Conservation (phyloP, 2,797 vertebrate genomes). For the Typhlichthys eigenmanni region DNA sequence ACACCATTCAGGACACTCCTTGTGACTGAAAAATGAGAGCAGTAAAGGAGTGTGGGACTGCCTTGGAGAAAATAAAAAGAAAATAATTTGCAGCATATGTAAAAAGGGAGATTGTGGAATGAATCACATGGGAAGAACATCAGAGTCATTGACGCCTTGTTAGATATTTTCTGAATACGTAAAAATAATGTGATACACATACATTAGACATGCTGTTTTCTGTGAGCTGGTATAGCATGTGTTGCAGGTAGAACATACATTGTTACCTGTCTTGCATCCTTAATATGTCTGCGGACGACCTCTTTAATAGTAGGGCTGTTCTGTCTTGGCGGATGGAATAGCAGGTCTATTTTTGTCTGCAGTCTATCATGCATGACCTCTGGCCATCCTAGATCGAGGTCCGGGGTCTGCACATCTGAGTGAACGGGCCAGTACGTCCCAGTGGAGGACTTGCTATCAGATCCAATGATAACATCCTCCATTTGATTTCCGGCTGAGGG, state of each 20-base stretch:
- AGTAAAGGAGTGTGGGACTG: constrained; percentile 21
- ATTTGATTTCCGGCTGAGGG: constrained; percentile 55
- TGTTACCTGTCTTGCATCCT: constrained; percentile 93
- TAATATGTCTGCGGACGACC: constrained; percentile 88
- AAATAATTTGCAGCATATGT: constrained; percentile 2
- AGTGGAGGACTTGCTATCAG: constrained; percentile 84
- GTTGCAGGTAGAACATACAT: not conserved
- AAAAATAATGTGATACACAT: not conserved
- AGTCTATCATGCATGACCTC: constrained; percentile 79
- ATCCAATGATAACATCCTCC: constrained; percentile 63
- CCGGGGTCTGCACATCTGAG: constrained; percentile 90
- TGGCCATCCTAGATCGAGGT: constrained; percentile 96
- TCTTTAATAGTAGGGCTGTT: constrained; percentile 94
- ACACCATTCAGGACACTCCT: constrained; percentile 45
- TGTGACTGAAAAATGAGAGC: constrained; percentile 12
- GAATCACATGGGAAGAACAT: not conserved
- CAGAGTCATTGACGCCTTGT: not conserved
- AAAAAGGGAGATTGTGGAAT: not conserved
- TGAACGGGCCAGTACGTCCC: constrained; percentile 95
- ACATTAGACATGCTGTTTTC: not conserved
- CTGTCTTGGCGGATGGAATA: constrained; percentile 90
- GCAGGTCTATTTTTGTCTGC: constrained; percentile 87
- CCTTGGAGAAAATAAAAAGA: constrained; percentile 9
- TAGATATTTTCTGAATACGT: not conserved
- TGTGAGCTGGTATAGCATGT: not conserved